Evolutionary conservation across 2,113 vertebrate genomes (phyloP).

Genomic region (Platichthys stellatus): DNA sequence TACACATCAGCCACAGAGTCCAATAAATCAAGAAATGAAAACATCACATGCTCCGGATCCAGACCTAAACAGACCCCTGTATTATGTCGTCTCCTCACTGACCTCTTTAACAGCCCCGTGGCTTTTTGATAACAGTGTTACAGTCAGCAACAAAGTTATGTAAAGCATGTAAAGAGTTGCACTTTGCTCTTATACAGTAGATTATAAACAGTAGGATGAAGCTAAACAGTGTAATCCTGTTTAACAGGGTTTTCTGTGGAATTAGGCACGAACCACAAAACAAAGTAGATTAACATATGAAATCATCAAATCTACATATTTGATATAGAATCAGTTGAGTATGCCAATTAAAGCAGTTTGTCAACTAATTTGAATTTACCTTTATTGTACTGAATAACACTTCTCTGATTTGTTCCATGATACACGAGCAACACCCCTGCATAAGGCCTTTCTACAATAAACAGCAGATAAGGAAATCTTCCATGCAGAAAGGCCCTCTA

Average conservation of each 20-base stretch:
- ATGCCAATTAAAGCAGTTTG: no score
- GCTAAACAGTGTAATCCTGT: not conserved
- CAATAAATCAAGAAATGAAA: conserved; percentile 51
- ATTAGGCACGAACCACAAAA: no score
- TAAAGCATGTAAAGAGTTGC: conserved; percentile 21
- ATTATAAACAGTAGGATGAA: conserved; percentile 3
- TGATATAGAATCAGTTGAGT: no score
- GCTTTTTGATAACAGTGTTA: not conserved
- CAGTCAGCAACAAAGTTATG: conserved; percentile 1
- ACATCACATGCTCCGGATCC: conserved; percentile 13
- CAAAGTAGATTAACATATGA: no score
- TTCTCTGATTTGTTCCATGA: not conserved
- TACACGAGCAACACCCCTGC: not conserved
- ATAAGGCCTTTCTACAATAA: not conserved
- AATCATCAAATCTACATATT: no score
- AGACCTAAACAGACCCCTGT: conserved; percentile 14
- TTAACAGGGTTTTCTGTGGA: no score
- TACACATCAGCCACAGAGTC: conserved; percentile 19
- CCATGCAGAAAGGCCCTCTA: not conserved
- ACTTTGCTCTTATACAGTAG: not conserved
- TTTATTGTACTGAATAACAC: no score
- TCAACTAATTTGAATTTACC: no score
- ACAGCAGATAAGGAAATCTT: not conserved
- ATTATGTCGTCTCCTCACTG: conserved; percentile 8
- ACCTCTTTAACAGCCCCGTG: conserved; percentile 8